Evolutionary conservation across 1,140 invertebrate species (phyloP), one percentile per base, ranked within the genome.

Genomic region (Drosophila lini): DNA sequence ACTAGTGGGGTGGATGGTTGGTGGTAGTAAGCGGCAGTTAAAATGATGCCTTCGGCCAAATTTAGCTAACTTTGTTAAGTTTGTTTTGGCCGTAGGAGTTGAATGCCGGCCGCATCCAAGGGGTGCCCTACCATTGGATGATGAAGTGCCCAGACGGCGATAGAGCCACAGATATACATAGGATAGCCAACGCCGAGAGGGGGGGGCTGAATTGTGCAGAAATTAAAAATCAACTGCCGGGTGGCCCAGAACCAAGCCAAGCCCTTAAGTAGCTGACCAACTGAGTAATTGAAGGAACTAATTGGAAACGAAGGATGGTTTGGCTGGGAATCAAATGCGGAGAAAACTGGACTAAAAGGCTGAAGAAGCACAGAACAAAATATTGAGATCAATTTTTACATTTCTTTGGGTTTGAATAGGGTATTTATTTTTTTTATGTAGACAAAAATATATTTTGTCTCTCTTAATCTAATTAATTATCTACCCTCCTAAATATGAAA

Each of bases 1-100:
- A 53, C 32, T n/a, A 13, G 22, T 34, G 7, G 34, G 34, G 34
- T 41, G 34, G 34, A 11, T 10, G 28, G 22, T 16, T 36, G 58
- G 47, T 38, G 71, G 57, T 55, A 53, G 53, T 76, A 76, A 76
- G 73, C 74, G 74, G 74, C 74, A 76, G 74, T 76, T 76, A 76
- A 76, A 76, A 76, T 76, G 74, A 76, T 62, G 74, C 74, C 74
- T 76, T 76, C 56, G 74, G 74, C 74, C 63, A 58, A 76, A 76
- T 76, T 76, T 76, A 76, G 74, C 70, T 74, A 74, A 75, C 73
- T 76, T 76, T 76, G 74, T 76, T 76, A 76, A 78, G 62, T 77
- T 59, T 76, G 74, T 77, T 69, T 67, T 77, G 67, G 65, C 52
- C 65, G 36, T 38, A 52, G 52, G 68, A 58, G 68, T 31, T 48